These are phyloP conservation scores for Sus scrofa DNA, from an alignment of 2,113 vertebrate species.

Conservation along the genomic window DNA sequence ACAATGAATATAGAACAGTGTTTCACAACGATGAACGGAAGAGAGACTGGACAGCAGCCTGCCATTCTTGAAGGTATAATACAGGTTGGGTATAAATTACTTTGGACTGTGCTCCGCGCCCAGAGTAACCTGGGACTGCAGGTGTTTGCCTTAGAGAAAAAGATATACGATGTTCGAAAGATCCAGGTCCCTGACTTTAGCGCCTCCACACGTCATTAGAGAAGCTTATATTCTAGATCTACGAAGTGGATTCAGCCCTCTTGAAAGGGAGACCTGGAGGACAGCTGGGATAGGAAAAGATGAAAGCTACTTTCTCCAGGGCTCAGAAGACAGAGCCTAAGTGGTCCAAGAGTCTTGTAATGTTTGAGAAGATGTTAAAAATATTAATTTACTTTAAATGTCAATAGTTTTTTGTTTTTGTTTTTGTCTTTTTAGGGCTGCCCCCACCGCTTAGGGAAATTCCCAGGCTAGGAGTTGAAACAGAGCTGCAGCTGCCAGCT, in stretches of 20 bases:
- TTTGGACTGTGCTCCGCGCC: neutral
- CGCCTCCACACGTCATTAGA: neutral
- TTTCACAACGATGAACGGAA: neutral
- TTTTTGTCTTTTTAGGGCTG: too few species aligned
- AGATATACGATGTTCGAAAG: neutral
- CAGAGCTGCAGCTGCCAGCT: too few species aligned
- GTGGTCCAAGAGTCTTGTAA: neutral
- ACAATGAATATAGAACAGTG: neutral
- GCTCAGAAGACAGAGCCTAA: neutral
- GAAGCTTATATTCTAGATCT: neutral
- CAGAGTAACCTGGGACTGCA: neutral
- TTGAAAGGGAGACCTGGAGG: constrained; percentile 1
- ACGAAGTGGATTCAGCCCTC: neutral
- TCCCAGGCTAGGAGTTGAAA: too few species aligned
- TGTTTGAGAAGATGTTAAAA: constrained; percentile 31
- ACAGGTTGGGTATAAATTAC: neutral
- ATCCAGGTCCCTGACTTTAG: neutral
- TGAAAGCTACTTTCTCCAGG: neutral
- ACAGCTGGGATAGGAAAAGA: neutral
- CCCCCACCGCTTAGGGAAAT: too few species aligned
- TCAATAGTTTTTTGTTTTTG: neutral
- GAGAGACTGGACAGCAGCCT: neutral
- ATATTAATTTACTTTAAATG: constrained; percentile 1
- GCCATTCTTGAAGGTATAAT: neutral
- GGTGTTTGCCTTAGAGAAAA: neutral